phyloP scores from a whole-genome alignment of 2,888 invertebrate species.

The Archips crataeganus region DNA sequence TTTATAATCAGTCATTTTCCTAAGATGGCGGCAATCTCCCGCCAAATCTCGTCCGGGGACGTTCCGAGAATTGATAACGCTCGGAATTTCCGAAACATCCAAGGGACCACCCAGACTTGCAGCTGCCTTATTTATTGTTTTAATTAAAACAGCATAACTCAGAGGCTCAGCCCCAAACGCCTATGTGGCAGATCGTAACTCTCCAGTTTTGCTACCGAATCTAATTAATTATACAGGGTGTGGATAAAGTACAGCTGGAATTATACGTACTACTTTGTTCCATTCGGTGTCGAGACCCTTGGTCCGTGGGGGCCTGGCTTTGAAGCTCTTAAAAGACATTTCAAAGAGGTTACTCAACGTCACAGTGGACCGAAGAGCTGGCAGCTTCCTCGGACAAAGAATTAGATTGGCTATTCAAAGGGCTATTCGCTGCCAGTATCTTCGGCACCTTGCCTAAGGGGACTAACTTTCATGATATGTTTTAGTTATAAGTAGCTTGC shows the following conservation, averaged over 20 bases:
- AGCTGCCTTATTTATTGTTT: conserved; percentile 75
- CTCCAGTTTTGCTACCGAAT: conserved; percentile 68
- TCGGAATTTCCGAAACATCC: conserved; percentile 66
- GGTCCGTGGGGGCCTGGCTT: too few relatives aligned
- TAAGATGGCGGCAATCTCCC: conserved; percentile 37
- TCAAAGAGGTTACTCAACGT: too few relatives aligned
- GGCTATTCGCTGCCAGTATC: too few relatives aligned
- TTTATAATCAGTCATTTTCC: background rate
- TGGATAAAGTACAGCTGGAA: background rate
- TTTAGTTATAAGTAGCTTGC: too few relatives aligned
- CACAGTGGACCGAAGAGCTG: too few relatives aligned
- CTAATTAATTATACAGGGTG: conserved; percentile 42
- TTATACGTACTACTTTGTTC: too few relatives aligned
- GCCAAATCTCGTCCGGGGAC: conserved; percentile 10
- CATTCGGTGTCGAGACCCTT: too few relatives aligned
- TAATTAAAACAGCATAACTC: conserved; percentile 83
- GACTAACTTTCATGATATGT: too few relatives aligned
- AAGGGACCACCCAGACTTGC: conserved; percentile 71
- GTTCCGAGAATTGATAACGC: conserved; percentile 65
- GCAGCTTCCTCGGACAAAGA: too few relatives aligned
- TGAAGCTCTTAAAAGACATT: too few relatives aligned
- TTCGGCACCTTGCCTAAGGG: too few relatives aligned
- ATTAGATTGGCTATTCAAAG: too few relatives aligned
- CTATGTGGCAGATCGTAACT: conserved; percentile 73
- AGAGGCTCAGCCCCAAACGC: conserved; percentile 60